These are phyloP conservation scores for Ciconia stormi DNA, from an alignment of 2,113 vertebrate species.

Conservation along the genomic window DNA sequence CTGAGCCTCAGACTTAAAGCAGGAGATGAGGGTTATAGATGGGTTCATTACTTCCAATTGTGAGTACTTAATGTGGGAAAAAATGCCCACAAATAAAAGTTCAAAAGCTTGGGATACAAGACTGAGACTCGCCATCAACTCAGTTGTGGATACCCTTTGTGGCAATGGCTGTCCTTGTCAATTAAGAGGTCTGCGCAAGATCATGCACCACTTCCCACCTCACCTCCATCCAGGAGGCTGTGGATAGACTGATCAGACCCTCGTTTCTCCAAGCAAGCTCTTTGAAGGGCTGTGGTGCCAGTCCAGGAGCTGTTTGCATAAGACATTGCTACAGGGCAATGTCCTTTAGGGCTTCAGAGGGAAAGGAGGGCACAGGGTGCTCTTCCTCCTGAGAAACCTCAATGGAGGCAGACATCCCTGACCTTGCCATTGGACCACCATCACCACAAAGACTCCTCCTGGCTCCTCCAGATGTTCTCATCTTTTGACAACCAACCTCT, in stretches of 20 bases:
- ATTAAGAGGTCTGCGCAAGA: not conserved
- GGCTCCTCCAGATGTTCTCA: not conserved
- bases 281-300: not conserved
- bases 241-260: not conserved
- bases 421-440: not conserved
- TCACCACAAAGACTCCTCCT: not conserved
- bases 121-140: not conserved
- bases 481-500: not conserved
- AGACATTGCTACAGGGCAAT: fast-evolving
- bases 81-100: not conserved
- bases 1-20: not conserved
- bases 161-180: not conserved
- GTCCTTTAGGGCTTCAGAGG: not conserved
- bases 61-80: not conserved
- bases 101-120: not conserved
- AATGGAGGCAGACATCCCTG: not conserved
- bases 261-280: not conserved
- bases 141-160: not conserved
- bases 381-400: not conserved
- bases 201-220: not conserved
- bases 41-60: not conserved
- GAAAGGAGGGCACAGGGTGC: not conserved
- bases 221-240: not conserved
- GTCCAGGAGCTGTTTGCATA: not conserved
- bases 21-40: not conserved